Percentiles rank a stretch among this genome's conserved stretches.
phyloP scores from a whole-genome alignment of 1,140 invertebrate species.

The Procambarus virginalis region DNA sequence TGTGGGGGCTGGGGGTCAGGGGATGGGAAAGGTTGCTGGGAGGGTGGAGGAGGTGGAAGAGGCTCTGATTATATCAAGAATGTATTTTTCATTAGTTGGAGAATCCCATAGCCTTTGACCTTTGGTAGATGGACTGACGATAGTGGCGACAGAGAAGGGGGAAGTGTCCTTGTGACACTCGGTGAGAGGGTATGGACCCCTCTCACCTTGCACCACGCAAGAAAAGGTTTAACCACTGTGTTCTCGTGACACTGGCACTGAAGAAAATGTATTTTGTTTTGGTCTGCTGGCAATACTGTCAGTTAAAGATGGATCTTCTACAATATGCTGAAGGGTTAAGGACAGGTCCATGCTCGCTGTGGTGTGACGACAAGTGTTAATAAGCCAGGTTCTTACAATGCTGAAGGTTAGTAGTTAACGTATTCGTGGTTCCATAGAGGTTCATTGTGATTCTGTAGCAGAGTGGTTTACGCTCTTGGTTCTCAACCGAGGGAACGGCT shows the following conservation, averaged over 20 bases:
- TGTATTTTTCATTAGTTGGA: conserved; percentile 40
- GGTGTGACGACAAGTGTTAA: no score
- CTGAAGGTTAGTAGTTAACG: no score
- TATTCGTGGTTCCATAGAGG: no score
- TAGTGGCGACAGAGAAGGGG: neutral
- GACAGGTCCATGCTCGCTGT: no score
- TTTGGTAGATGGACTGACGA: neutral
- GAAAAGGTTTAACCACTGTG: neutral
- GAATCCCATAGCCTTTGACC: conserved; percentile 30
- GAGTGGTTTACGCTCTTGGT: no score
- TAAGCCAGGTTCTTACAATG: no score
- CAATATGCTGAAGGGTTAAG: no score
- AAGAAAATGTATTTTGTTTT: neutral
- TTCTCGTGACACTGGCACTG: neutral
- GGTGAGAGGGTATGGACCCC: no score
- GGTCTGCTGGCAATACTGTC: neutral
- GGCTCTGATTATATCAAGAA: conserved; percentile 23
- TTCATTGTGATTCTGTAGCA: no score
- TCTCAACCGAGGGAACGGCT: no score
- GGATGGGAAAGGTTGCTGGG: neutral
- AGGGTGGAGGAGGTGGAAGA: neutral
- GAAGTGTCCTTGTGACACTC: neutral
- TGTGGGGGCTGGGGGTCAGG: neutral
- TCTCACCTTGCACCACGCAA: no score
- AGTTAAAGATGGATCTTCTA: neutral